Conservation (phyloP, 1,140 invertebrate species). For the Eumeta japonica region DNA sequence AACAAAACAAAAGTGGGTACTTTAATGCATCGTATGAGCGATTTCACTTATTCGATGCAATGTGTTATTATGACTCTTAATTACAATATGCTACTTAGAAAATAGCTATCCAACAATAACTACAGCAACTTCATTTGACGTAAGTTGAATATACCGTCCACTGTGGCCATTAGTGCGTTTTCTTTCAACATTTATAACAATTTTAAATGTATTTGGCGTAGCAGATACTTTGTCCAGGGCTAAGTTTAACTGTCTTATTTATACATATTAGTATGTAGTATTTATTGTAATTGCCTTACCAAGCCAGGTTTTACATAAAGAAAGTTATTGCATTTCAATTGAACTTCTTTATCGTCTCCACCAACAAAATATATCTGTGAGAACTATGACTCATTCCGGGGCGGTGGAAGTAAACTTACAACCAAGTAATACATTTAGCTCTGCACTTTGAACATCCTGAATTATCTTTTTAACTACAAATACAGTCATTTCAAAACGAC, state of each 20-base stretch:
- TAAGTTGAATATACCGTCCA: conserved; percentile 29
- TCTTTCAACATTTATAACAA: conserved; percentile 30
- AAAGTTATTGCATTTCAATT: conserved; percentile 14
- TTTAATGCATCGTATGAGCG: conserved; percentile 31
- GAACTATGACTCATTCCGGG: conserved; percentile 12
- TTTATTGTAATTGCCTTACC: conserved; percentile 16
- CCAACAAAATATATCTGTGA: conserved; percentile 16
- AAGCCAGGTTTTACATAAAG: conserved; percentile 20
- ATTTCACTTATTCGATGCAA: conserved; percentile 26
- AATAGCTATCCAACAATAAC: conserved; percentile 26
- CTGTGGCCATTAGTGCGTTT: conserved; percentile 25
- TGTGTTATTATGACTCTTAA: too few species aligned
- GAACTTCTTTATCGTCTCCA: conserved; percentile 14
- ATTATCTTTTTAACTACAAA: conserved; percentile 15
- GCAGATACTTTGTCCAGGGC: conserved; percentile 24
- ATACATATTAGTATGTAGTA: conserved; percentile 11
- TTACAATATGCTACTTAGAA: too few species aligned
- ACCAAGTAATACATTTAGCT: conserved; percentile 11
- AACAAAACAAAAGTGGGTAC: too few species aligned
- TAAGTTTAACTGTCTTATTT: conserved; percentile 21
- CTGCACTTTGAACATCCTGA: conserved; percentile 12
- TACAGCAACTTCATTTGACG: conserved; percentile 29
- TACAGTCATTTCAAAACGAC: conserved; percentile 15
- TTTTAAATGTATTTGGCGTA: conserved; percentile 21
- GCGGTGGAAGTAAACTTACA: conserved; percentile 14